These are phyloP conservation scores for Numida meleagris DNA, from an alignment of 2,113 vertebrate genomes.

Conservation along the genomic window DNA sequence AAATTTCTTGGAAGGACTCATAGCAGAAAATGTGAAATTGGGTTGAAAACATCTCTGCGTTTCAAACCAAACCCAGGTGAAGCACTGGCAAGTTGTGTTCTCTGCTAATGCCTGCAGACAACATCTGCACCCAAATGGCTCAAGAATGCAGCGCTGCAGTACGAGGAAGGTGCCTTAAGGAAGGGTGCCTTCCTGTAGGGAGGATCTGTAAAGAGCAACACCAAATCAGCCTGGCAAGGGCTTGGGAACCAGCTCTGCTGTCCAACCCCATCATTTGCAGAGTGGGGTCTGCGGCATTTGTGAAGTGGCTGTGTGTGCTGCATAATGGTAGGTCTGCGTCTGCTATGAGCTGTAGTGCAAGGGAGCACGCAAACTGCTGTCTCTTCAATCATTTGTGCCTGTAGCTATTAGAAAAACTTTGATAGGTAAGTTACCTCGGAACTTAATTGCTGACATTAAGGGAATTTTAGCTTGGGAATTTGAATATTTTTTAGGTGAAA, in stretches of 20 bases:
- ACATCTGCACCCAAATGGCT: neutral
- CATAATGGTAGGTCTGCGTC: neutral
- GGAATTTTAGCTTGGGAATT: neutral
- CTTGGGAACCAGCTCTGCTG: neutral
- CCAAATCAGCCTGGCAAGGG: neutral
- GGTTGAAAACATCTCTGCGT: neutral
- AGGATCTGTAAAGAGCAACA: neutral
- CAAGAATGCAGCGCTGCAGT: neutral
- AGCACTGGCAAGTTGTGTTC: neutral
- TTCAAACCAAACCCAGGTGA: neutral
- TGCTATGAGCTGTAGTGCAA: neutral
- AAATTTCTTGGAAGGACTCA: conserved; percentile 33
- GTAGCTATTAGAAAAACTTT: neutral
- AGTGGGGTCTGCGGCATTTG: neutral
- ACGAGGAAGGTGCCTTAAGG: neutral
- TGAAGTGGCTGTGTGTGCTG: neutral
- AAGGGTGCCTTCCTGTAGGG: neutral
- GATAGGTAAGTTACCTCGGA: neutral
- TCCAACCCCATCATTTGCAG: neutral
- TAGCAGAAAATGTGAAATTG: conserved; percentile 42
- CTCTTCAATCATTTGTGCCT: neutral
- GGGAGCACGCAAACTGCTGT: neutral
- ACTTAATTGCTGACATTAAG: neutral
- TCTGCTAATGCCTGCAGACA: neutral
- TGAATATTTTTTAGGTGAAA: neutral